Base-by-base conservation (phyloP, 1,140 invertebrate species). In the Dendroctonus valens region DNA sequence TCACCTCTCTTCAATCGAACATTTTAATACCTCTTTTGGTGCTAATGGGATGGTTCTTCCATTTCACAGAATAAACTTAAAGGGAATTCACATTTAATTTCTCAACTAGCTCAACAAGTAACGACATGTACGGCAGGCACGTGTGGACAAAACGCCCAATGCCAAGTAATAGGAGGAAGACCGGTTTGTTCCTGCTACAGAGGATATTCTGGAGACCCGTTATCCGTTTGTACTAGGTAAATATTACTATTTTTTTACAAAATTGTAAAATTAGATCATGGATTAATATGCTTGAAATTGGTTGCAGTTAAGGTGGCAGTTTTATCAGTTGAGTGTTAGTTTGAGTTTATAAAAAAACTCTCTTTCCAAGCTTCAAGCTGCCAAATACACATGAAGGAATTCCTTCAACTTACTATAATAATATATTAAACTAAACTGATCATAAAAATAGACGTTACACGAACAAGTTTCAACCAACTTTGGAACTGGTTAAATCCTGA, bases 161-260 rank as follows among this genome's bases (percentile, higher is more conserved):
- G 86, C 73, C 84, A 84, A 49, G 80, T 85, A 8, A 79, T 81
- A 64, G 84, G 83, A 51, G 82, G 80, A 12, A 77, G 85, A 44
- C 85, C 89, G 0, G 85, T 89, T 3, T 92, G 89, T 77, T 85
- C 85, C 52, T 92, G 90, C 74, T 79, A 86, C 68, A 80, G 86
- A 2, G 89, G 89, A 14, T 84, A 87, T 74, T 87, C 85, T 50
- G 89, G 90, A 49, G 88, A 91, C 78, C 87, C 90, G 7, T 77
- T 87, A 53, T 81, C 79, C 4, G 81, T 83, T 60, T 90, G 88
- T 73, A 80, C 83, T 65, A 82, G 70, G 70, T 69, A 69, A 69
- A 9, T 5, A 50, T 5, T 7, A 6, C 26, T 26, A 26, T 3
- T 26, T 26, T 26, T 26, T 26, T 26, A 26, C 26, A 1, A 26